Evolutionary conservation across 2,113 vertebrate species (phyloP).

Genomic region (Grallaria varia): DNA sequence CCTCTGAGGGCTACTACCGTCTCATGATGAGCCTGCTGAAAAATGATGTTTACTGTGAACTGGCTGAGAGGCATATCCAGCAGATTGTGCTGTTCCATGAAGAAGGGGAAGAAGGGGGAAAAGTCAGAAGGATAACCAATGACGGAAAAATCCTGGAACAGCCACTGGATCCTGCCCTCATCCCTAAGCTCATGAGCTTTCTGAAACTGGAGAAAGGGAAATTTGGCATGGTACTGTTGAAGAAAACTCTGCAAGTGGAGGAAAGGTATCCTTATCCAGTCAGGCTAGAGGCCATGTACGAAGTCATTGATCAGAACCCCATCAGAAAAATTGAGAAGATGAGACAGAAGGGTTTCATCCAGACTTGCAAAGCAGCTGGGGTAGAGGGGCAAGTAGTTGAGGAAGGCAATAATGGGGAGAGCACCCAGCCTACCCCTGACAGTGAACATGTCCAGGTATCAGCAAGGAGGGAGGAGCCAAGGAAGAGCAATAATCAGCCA

Average conservation of each 20-base stretch:
- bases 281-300: conserved; percentile 94
- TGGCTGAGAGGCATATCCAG: conserved; percentile 92
- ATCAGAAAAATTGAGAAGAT: conserved; percentile 90
- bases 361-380: conserved; percentile 90
- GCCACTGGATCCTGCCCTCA: conserved; percentile 83
- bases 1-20: conserved; percentile 94
- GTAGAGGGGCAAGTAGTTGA: conserved; percentile 90
- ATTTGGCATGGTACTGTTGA: conserved; percentile 95
- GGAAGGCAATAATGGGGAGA: conserved; percentile 51
- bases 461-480: conserved; percentile 74
- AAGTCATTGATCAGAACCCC: conserved; percentile 91
- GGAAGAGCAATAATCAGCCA: conserved; percentile 56
- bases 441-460: conserved; percentile 63
- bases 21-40: conserved; percentile 97
- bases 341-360: conserved; percentile 94
- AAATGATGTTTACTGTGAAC: conserved; percentile 91
- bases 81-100: conserved; percentile 95
- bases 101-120: conserved; percentile 88
- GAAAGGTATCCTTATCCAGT: conserved; percentile 96
- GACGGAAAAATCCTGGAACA: conserved; percentile 93
- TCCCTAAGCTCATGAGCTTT: conserved; percentile 92
- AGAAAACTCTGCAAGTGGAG: conserved; percentile 94
- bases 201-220: conserved; percentile 96
- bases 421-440: background rate
- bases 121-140: conserved; percentile 86